Base-by-base conservation (phyloP, 2,797 vertebrate species). In the Argya squamiceps region DNA sequence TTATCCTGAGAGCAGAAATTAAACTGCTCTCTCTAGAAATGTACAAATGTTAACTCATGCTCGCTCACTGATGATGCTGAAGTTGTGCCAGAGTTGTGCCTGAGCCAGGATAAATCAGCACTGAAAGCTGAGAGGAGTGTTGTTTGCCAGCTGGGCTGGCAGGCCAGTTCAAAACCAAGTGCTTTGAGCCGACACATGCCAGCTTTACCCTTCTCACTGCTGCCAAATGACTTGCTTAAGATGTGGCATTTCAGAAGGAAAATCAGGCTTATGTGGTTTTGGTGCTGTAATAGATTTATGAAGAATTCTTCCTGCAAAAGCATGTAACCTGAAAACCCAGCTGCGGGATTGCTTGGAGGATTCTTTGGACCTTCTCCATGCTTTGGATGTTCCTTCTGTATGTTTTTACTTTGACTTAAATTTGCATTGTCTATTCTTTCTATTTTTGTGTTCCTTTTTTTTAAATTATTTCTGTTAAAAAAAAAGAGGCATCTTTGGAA, bases 221-320 rank as follows among this genome's bases (percentile, higher is more conserved):
- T 91, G 89, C 91, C 82, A 93, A 55, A 41, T 34, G 26, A 69
- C 59, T 93, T 76, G 80, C 77, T 96, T 96, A 93, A 91, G 78
- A 84, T 92, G 62, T 65, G 70, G 89, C n/a, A 21, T 89, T 96
- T 74, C 71, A 77, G 58, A 46, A 13, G 58, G 30, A 87, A 89
- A 65, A 83, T 30, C 36, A 83, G 68, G 77, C 55, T 74, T 84
- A 21, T 22, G 68, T 83, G 64, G 58, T 17, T 92, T 95, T 93
- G 78, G 53, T 23, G 14, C 5, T 70, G 34, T 53, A 60, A 46
- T 22, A 69, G 52, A 64, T 73, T 74, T 67, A 39, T 18, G 50
- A 52, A 65, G 34, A 36, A 53, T 92, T 62, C 36, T 71, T 80
- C 64, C 64, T 83, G 34, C 41, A 64, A 60, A 91, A 92, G 50